Conservation (phyloP, 2,797 vertebrate genomes). For the Pempheris klunzingeri region DNA sequence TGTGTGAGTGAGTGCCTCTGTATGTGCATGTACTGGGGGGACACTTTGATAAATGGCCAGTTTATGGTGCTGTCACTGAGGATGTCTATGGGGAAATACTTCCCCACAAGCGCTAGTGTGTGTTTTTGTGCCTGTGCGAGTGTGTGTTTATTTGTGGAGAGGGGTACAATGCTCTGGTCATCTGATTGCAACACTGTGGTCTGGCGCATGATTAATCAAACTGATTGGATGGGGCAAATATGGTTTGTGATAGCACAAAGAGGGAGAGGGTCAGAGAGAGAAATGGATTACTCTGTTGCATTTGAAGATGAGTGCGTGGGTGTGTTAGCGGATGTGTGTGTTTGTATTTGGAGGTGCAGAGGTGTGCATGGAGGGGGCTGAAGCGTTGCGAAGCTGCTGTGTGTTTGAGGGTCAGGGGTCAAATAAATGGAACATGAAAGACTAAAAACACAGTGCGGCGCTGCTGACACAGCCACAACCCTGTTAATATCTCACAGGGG, state of each 20-base stretch:
- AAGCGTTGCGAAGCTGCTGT: constrained; percentile 64
- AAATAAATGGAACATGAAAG: constrained; percentile 86
- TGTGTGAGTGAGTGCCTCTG: constrained; percentile 34
- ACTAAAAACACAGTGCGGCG: constrained; percentile 69
- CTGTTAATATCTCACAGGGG: constrained; percentile 81
- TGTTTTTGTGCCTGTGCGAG: constrained; percentile 43
- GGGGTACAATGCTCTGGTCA: constrained; percentile 79
- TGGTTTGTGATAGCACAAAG: constrained; percentile 88
- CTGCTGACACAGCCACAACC: constrained; percentile 79
- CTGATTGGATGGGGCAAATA: constrained; percentile 94
- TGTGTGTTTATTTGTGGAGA: constrained; percentile 57
- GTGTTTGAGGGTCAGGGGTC: constrained; percentile 77
- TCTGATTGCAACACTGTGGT: constrained; percentile 94
- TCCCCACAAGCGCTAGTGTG: constrained; percentile 79
- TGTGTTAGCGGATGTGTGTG: constrained; percentile 34
- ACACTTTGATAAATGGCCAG: constrained; percentile 95
- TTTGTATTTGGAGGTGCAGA: constrained; percentile 28
- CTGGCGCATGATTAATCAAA: constrained; percentile 93
- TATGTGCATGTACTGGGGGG: constrained; percentile 76
- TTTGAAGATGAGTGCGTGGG: constrained; percentile 56
- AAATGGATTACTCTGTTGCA: constrained; percentile 80
- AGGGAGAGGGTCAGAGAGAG: constrained; percentile 87
- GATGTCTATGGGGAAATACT: constrained; percentile 91
- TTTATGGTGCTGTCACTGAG: constrained; percentile 93
- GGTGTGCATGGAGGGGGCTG: constrained; percentile 29